Evolutionary conservation across 1,140 invertebrate species (phyloP).

Genomic region (Diorhabda elongata): DNA sequence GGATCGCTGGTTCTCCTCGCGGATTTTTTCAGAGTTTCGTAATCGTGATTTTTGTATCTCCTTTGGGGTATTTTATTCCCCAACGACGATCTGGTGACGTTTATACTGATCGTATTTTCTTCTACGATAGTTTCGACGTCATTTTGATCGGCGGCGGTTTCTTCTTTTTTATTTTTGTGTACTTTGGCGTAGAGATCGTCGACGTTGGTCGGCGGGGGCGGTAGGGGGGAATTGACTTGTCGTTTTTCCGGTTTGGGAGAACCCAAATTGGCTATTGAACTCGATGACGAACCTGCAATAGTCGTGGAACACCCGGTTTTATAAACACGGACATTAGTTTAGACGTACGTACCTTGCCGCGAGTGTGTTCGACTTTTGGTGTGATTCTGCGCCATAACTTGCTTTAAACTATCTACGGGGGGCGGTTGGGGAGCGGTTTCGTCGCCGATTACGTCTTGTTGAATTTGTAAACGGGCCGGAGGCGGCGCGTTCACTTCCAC

Average conservation of each 20-base stretch:
- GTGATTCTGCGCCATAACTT: constrained; percentile 54
- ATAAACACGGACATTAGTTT: too few species aligned
- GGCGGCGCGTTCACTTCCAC: constrained; percentile 51
- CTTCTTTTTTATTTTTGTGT: constrained; percentile 57
- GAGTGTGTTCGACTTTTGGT: constrained; percentile 68
- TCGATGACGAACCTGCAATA: constrained; percentile 67
- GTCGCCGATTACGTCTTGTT: constrained; percentile 19
- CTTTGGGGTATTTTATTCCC: constrained; percentile 6
- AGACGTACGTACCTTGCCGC: constrained; percentile 49
- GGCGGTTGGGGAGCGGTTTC: constrained; percentile 49
- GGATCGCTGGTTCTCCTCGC: constrained; percentile 56
- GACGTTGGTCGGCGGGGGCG: constrained; percentile 66
- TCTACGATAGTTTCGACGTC: constrained; percentile 6
- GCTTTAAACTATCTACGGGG: constrained; percentile 55
- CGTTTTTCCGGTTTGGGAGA: constrained; percentile 82
- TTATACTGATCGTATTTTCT: background rate
- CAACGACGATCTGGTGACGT: constrained; percentile 5
- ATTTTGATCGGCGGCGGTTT: constrained; percentile 27
- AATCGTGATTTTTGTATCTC: constrained; percentile 37
- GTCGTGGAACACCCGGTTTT: background rate
- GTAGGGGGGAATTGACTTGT: constrained; percentile 78
- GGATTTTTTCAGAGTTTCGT: constrained; percentile 43
- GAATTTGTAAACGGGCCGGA: constrained; percentile 27
- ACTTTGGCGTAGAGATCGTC: constrained; percentile 89
- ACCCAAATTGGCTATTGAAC: constrained; percentile 66